Percentiles rank a stretch among this genome's conserved stretches.
Evolutionary conservation across 2,113 vertebrate genomes (phyloP).

Genomic region (Kryptolebias marmoratus): DNA sequence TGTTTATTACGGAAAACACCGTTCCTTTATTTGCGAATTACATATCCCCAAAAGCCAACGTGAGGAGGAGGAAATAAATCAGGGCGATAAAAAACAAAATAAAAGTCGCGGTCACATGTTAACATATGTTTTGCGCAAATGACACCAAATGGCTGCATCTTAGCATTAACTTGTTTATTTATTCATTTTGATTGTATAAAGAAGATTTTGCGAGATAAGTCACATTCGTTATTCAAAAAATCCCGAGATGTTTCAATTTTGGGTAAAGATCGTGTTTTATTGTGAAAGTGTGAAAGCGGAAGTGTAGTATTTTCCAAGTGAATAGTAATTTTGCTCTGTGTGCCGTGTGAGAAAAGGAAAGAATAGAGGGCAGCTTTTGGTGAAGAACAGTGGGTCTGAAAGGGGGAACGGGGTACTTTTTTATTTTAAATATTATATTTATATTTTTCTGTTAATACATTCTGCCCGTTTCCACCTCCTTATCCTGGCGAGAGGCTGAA

Average conservation of each 20-base stretch:
- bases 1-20: conserved; percentile 52
- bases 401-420: conserved; percentile 53
- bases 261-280: conserved; percentile 30
- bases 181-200: too few relatives aligned
- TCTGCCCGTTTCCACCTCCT: conserved; percentile 60
- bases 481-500: conserved; percentile 74
- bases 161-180: neutral
- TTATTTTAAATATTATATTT: neutral
- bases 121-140: neutral
- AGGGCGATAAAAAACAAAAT: conserved; percentile 34
- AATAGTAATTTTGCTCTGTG: conserved; percentile 69
- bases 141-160: neutral
- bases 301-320: conserved; percentile 66
- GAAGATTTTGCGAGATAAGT: fast-evolving
- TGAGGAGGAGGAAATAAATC: conserved; percentile 24
- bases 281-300: conserved; percentile 63
- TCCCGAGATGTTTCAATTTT: neutral
- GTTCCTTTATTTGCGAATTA: conserved; percentile 59
- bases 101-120: conserved; percentile 28
- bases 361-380: conserved; percentile 67
- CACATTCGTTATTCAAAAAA: neutral
- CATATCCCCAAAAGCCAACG: conserved; percentile 22
- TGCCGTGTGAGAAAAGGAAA: conserved; percentile 65
- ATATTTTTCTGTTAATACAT: conserved; percentile 57
- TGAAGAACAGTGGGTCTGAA: conserved; percentile 50